phyloP scores from a whole-genome alignment of 2,888 invertebrate species.

The Cetonia aurata region DNA sequence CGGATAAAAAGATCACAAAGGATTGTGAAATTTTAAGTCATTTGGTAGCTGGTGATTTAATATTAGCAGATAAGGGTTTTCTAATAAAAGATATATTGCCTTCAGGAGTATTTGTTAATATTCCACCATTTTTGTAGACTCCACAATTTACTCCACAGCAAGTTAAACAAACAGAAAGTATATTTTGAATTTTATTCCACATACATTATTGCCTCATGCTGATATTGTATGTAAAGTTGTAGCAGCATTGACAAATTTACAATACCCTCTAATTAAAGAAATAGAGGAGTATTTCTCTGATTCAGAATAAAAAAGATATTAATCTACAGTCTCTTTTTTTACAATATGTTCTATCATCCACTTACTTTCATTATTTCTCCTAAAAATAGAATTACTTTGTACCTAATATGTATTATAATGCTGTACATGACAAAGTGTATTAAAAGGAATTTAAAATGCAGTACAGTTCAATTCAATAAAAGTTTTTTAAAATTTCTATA shows the following conservation, averaged over 20 bases:
- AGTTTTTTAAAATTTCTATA: no score
- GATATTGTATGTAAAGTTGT: background rate
- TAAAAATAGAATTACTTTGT: no score
- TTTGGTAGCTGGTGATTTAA: constrained; percentile 52
- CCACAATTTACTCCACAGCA: constrained; percentile 46
- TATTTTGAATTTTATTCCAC: constrained; percentile 13
- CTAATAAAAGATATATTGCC: constrained; percentile 53
- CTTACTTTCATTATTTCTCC: no score
- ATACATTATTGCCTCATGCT: background rate
- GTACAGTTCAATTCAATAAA: no score
- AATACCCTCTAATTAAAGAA: constrained; percentile 26
- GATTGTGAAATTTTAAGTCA: constrained; percentile 49
- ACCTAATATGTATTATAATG: no score
- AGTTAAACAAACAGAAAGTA: no score
- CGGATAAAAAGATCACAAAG: constrained; percentile 52
- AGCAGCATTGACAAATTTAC: constrained; percentile 29
- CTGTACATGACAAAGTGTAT: no score
- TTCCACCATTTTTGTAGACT: constrained; percentile 53
- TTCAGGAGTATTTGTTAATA: constrained; percentile 52
- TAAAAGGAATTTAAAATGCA: no score
- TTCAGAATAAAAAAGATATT: no score
- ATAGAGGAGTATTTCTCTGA: constrained; percentile 13
- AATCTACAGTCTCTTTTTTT: no score
- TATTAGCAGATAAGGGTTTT: constrained; percentile 55
- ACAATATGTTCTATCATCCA: no score